Evolutionary conservation across 2,113 vertebrate genomes (phyloP).

Genomic region (Vireo altiloquus): DNA sequence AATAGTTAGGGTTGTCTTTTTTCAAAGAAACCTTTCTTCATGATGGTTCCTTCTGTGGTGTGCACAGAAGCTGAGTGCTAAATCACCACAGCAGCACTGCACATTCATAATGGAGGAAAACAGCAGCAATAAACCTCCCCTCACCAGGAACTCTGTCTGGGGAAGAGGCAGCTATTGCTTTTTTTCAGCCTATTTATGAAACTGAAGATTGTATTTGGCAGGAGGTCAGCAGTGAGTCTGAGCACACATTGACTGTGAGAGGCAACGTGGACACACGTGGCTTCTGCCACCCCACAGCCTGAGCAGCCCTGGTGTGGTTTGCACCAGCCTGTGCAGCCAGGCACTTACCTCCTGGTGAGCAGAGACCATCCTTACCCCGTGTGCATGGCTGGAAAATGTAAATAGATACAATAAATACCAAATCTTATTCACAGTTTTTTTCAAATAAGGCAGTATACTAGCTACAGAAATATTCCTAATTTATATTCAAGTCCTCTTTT

Average conservation of each 20-base stretch:
- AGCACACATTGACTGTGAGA: accelerated
- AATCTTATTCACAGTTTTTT: not conserved
- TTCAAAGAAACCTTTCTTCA: not conserved
- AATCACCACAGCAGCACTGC: not conserved
- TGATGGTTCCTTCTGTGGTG: not conserved
- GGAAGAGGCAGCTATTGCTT: not conserved
- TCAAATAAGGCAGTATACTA: not conserved
- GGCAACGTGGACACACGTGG: accelerated
- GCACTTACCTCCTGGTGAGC: not conserved
- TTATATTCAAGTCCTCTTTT: not conserved
- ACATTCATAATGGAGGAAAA: not conserved
- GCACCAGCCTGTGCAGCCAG: not conserved
- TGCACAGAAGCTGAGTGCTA: not conserved
- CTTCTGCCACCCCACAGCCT: not conserved
- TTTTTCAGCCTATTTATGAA: not conserved
- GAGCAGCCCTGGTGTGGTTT: not conserved
- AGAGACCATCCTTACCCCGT: accelerated
- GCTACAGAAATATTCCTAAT: not conserved
- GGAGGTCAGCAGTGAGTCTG: not conserved
- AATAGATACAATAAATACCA: not conserved
- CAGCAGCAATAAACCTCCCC: not conserved
- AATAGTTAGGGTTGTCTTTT: accelerated
- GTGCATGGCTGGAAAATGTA: not conserved
- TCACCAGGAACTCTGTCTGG: not conserved
- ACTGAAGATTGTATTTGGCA: not conserved